Evolutionary conservation across 1,140 invertebrate species (phyloP).

Genomic region (Diorhabda elongata): DNA sequence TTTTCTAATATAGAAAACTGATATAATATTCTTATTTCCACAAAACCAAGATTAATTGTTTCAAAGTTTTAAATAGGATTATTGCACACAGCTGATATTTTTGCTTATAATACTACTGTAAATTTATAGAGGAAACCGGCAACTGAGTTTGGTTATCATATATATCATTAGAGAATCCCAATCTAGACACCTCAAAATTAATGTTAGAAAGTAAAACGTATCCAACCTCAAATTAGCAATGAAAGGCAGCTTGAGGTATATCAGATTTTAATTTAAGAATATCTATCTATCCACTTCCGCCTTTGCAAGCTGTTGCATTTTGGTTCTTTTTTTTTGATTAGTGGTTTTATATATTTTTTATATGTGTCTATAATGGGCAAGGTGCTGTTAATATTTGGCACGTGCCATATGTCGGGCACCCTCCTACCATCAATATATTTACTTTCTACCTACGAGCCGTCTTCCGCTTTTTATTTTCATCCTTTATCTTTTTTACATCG

Average conservation of each 20-base stretch:
- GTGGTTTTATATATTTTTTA: slow-evolving; percentile 1
- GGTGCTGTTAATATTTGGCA: not conserved
- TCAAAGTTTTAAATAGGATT: too few species aligned
- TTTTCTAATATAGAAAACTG: too few species aligned
- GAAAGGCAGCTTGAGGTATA: not conserved
- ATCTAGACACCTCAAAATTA: too few species aligned
- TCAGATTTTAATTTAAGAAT: not conserved
- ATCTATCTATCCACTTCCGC: not conserved
- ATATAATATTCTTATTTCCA: too few species aligned
- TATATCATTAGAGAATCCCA: too few species aligned
- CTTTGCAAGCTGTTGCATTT: not conserved
- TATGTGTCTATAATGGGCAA: not conserved
- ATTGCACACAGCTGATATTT: too few species aligned
- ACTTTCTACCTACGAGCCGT: not conserved
- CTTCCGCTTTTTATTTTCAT: slow-evolving; percentile 2
- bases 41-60: too few species aligned
- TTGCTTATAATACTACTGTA: too few species aligned
- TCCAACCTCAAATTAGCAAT: too few species aligned
- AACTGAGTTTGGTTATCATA: too few species aligned
- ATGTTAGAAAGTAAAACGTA: too few species aligned
- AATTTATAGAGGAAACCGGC: too few species aligned
- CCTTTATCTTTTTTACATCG: slow-evolving; percentile 2
- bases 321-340: not conserved
- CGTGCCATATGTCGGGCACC: not conserved
- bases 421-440: not conserved